Evolutionary conservation across 37 sponge, comb jelly and placozoan species (phyloP), one percentile per base, ranked within the genome.

Genomic region (Ianthella basta): DNA sequence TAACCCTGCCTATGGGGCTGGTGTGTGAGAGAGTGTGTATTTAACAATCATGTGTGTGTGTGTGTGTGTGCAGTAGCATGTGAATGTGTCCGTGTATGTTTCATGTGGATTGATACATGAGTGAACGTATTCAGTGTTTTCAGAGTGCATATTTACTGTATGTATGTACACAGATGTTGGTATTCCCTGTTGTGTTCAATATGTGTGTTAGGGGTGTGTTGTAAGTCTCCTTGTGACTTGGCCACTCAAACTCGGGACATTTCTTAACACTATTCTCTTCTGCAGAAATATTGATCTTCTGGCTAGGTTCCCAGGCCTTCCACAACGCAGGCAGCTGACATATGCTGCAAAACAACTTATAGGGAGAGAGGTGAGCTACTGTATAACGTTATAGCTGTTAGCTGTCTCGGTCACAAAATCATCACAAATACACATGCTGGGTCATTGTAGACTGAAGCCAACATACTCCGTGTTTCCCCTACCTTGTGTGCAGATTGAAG

Each of bases 281-380:
- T 54, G 55, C 67, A 93, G 94, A 15, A 87, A 87, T 67, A 35
- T 95, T 33, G 95, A 91, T 20, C 79, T 89, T 15, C 39, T 97
- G 69, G 83, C 83, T 20, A 78, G 87, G 38, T 97, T 97, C 61
- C 68, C 89, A 53, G 92, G 90, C 0, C 68, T 89, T 16, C 82
- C 91, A n/a, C 92, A 93, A 73, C 87, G 85, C 30, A 94, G 86
- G 82, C 96, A 98, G 82, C 86, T 98, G n/a, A 80, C 92, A 3
- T 98, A 98, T 66, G 86, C 87, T 81, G 87, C 94, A 64, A 98
- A 96, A 72, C 99, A 98, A 80, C 87, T 98, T 72, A 90, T 98
- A 59, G 89, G 94, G 33, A 88, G 95, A 88, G 97, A 98, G 90
- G 97, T 96, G 41, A 24, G 66, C 5, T 79, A 27, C 15, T 79